Percentiles rank a stretch among this genome's conserved stretches.
These are phyloP conservation scores for Saturnia pavonia DNA, from an alignment of 2,888 invertebrate genomes.

Conservation along the genomic window DNA sequence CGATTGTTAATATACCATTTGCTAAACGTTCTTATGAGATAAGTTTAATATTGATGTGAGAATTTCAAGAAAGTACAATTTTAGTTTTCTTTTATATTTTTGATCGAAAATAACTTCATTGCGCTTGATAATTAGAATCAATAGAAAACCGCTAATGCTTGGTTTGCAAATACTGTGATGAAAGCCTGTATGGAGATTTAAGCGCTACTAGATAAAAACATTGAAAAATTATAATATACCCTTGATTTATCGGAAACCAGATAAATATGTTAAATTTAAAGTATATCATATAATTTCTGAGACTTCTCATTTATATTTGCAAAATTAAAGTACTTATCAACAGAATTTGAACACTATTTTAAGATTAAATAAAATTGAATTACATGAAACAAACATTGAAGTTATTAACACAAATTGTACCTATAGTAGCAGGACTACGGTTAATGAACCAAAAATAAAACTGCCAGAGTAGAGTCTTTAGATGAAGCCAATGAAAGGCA, in stretches of 20 bases:
- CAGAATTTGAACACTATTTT: no score
- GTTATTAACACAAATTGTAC: background rate
- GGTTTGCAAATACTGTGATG: background rate
- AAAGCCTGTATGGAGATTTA: background rate
- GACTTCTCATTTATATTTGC: no score
- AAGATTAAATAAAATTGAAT: no score
- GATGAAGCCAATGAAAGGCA: conserved; percentile 26
- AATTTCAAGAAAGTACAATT: background rate
- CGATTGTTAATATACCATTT: background rate
- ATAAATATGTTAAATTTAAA: no score
- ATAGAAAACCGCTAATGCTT: background rate
- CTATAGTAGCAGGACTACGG: background rate
- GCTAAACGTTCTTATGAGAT: background rate
- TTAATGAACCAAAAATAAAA: conserved; percentile 2
- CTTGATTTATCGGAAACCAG: no score
- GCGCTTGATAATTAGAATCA: no score
- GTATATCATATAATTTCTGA: no score
- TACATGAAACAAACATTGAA: background rate
- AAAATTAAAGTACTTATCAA: no score
- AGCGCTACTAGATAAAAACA: no score
- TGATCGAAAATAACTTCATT: background rate
- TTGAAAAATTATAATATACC: no score
- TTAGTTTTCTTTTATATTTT: background rate
- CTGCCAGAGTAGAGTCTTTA: background rate
- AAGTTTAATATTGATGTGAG: background rate